Evolutionary conservation across 1,140 invertebrate species (phyloP), one percentile per base, ranked within the genome.

Genomic region (Procambarus clarkii): DNA sequence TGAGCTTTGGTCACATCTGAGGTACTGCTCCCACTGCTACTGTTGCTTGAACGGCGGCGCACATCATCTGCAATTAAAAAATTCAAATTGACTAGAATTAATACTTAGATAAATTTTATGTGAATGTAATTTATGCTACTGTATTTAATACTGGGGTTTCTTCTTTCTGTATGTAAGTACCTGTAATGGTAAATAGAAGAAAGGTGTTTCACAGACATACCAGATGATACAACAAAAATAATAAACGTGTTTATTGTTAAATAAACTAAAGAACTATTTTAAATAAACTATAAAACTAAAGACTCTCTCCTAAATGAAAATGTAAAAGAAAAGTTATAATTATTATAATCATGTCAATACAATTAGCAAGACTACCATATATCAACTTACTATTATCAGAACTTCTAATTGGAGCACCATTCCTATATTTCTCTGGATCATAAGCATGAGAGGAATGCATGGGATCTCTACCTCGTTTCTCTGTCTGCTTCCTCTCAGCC

Each of bases 1-100:
- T 95, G 95, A 45, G 94, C 94, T 54, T 94, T 94, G 79, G 94
- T 87, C 91, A 92, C 21, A 54, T 71, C 78, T 11, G 78, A 78
- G 13, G 71, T 82, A 77, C 85, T 83, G 54, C 84, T 89, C 69
- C 77, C 79, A 86, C 77, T 91, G 54, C 60, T 92, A 45, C 60
- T 88, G 71, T 92, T 93, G 24, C 81, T 91, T n/a, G 54, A 91
- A 46, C 89, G 69, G n/a, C 88, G 54, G 46, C 50, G 83, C 21
- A 78, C 76, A 77, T 78, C 80, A 44, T 44, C 54, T 64, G 76
- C 44, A 24, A 18, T 74, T 24, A 21, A 24, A 34, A 34, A 34
- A 11, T 74, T 74, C n/a, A 34, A 74, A 7, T 34, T 74, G 24
- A 34, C 21, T 74, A 34, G 69, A 8, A 34, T 64, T 21, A 13